These are phyloP conservation scores for Macheiramphus alcinus DNA, from an alignment of 2,113 vertebrate species.

Conservation along the genomic window DNA sequence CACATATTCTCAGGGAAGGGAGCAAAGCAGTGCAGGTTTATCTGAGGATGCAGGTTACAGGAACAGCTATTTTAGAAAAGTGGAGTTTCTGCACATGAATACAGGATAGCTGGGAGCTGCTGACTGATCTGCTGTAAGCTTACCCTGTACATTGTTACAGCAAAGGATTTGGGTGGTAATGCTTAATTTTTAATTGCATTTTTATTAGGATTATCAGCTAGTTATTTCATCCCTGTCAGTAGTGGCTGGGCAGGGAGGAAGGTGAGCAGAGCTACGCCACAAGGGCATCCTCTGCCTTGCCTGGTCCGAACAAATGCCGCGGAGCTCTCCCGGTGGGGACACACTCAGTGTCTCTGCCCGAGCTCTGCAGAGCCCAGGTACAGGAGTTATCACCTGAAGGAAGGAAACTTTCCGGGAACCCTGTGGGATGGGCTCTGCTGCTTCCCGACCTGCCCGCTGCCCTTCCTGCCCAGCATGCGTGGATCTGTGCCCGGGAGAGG, in stretches of 20 bases:
- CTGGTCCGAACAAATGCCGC: rapidly evolving
- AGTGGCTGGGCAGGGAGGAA: neutral
- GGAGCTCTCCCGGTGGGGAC: rapidly evolving
- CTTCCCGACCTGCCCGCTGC: neutral
- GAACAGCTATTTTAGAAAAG: neutral
- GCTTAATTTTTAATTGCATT: neutral
- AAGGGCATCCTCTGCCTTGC: neutral
- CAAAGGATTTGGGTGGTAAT: neutral
- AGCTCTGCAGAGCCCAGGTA: neutral
- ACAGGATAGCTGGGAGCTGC: neutral
- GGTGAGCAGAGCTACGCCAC: neutral
- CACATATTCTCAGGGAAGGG: neutral
- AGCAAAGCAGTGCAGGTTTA: neutral
- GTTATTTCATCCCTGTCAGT: neutral
- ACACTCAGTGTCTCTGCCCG: neutral
- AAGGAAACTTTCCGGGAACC: neutral
- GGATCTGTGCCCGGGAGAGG: neutral
- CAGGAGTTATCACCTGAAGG: neutral
- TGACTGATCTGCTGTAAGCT: neutral
- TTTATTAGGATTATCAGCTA: slow-evolving; percentile 6
- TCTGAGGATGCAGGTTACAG: neutral
- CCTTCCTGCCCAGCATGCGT: neutral
- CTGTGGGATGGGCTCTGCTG: neutral
- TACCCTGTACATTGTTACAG: neutral
- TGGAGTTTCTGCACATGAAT: neutral